Evolutionary conservation across 2,888 invertebrate genomes (phyloP).

Genomic region (Lasioglossum marginatum): DNA sequence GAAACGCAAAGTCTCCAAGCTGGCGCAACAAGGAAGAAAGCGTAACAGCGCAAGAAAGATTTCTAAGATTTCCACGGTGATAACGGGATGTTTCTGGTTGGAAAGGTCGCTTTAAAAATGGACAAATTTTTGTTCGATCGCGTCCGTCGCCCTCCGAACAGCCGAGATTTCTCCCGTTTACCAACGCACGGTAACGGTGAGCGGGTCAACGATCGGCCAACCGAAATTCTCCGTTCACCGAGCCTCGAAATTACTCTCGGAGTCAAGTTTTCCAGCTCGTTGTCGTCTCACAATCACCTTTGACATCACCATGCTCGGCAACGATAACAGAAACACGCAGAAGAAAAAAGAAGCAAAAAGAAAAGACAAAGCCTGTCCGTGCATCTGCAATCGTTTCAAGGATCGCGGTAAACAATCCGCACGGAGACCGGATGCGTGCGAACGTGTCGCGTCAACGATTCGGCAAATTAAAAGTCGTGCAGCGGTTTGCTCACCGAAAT

Average conservation of each 20-base stretch:
- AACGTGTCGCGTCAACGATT: background rate
- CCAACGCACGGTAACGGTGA: slow-evolving; percentile 23
- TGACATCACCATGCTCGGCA: background rate
- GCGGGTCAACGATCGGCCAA: slow-evolving; percentile 23
- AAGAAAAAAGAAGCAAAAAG: too few relatives aligned
- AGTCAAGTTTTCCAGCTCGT: slow-evolving; percentile 15
- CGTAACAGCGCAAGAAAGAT: too few relatives aligned
- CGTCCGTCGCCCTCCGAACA: background rate
- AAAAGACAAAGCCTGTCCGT: background rate
- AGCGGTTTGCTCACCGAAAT: background rate
- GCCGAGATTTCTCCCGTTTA: slow-evolving; percentile 26
- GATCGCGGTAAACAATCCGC: slow-evolving; percentile 12
- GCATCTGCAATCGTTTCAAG: slow-evolving; percentile 33
- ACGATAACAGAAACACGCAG: background rate
- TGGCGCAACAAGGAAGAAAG: background rate
- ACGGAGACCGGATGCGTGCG: slow-evolving; percentile 1
- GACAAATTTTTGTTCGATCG: background rate
- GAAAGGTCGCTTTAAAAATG: background rate
- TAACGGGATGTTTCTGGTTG: background rate
- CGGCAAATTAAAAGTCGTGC: background rate
- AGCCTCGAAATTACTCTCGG: background rate
- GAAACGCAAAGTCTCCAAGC: background rate
- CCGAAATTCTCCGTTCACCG: slow-evolving; percentile 34
- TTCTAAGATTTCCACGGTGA: background rate
- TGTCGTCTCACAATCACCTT: background rate